phyloP scores from a whole-genome alignment of 2,113 vertebrate genomes.

The Probosciger aterrimus region DNA sequence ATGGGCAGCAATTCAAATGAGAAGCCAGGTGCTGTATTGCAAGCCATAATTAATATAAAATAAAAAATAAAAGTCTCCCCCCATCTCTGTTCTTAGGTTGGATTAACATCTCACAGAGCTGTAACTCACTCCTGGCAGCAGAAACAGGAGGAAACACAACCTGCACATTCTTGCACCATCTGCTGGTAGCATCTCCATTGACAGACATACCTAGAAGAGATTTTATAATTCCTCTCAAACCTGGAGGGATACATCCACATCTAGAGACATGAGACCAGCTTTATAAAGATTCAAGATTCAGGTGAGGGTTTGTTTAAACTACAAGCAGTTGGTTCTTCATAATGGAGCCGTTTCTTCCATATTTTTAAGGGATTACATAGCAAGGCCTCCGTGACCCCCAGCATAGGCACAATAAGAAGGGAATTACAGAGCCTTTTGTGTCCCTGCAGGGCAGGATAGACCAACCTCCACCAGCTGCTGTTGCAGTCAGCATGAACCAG shows the following conservation, averaged over 20 bases:
- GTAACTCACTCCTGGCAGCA: background rate
- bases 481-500: background rate
- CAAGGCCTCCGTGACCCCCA: background rate
- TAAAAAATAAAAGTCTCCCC: background rate
- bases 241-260: background rate
- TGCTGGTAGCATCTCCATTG: background rate
- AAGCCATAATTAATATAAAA: background rate
- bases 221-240: background rate
- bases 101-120: background rate
- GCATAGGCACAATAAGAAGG: fast-evolving
- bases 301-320: background rate
- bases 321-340: background rate
- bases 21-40: background rate
- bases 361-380: background rate
- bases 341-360: background rate
- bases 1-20: background rate
- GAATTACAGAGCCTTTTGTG: background rate
- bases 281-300: background rate
- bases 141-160: background rate
- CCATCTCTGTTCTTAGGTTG: background rate
- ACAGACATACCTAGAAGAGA: background rate
- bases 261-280: fast-evolving
- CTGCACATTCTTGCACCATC: constrained; percentile 23
- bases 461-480: background rate
- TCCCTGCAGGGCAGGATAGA: background rate